phyloP scores from a whole-genome alignment of 2,888 invertebrate species.

The Drosophila glabriapex region DNA sequence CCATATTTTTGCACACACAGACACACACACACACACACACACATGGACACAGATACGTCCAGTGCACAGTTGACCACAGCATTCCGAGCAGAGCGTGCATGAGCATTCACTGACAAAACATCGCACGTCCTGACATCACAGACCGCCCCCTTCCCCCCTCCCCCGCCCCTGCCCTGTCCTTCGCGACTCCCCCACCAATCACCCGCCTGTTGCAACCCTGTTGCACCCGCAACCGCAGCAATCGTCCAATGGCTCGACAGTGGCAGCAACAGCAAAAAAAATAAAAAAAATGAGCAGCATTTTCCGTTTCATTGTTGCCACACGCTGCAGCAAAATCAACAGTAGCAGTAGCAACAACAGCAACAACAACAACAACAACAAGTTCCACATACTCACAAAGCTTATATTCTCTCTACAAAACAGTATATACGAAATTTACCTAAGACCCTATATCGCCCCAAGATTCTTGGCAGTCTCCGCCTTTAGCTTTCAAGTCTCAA shows the following conservation, averaged over 20 bases:
- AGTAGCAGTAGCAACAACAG: neutral
- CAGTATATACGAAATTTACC: neutral
- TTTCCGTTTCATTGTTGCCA: constrained; percentile 77
- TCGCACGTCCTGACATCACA: constrained; percentile 43
- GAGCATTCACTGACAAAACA: constrained; percentile 70
- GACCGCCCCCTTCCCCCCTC: neutral
- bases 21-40: constrained; percentile 9
- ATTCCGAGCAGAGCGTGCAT: constrained; percentile 60
- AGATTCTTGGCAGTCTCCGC: neutral
- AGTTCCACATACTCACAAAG: constrained; percentile 28
- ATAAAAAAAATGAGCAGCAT: constrained; percentile 66
- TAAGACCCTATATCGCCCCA: neutral
- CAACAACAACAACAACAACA: constrained; percentile 15
- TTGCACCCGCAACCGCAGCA: constrained; percentile 58
- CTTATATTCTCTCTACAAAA: neutral
- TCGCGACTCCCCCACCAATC: constrained; percentile 3
- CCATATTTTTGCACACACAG: constrained; percentile 76
- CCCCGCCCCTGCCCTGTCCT: neutral
- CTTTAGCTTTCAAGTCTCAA: neutral
- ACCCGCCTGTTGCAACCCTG: constrained; percentile 2
- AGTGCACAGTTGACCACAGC: constrained; percentile 71
- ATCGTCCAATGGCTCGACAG: constrained; percentile 54
- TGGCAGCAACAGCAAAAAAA: constrained; percentile 35
- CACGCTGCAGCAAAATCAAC: constrained; percentile 12
- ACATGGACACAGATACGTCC: constrained; percentile 21